A percentile compares a stretch with the other conserved stretches of the same genome.
Conservation (phyloP, 1,140 invertebrate genomes). For the Epicauta chinensis region DNA sequence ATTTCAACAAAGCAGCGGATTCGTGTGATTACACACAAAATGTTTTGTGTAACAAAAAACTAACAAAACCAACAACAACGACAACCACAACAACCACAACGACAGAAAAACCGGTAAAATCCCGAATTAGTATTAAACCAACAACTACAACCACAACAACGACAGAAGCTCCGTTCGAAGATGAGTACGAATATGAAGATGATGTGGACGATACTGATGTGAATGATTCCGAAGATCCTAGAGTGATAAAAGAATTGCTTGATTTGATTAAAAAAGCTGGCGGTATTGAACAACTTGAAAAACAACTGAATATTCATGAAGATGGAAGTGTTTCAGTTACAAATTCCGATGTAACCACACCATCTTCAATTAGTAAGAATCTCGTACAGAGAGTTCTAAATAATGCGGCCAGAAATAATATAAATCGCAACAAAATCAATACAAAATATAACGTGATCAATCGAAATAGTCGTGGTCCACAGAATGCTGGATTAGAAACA, state of each 20-base stretch:
- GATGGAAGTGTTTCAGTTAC: conserved; percentile 36
- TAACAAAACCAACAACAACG: conserved; percentile 45
- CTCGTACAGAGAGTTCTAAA: conserved; percentile 65
- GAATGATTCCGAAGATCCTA: conserved; percentile 58
- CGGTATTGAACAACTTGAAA: conserved; percentile 74
- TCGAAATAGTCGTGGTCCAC: conserved; percentile 59
- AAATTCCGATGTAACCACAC: conserved; percentile 41
- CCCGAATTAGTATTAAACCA: conserved; percentile 39
- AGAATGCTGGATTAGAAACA: conserved; percentile 58
- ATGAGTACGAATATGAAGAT: conserved; percentile 61
- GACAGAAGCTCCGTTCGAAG: conserved; percentile 40
- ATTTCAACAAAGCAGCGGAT: conserved; percentile 85
- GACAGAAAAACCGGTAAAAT: conserved; percentile 42
- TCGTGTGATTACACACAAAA: conserved; percentile 89
- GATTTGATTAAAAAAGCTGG: conserved; percentile 79
- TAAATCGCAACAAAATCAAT: conserved; percentile 12
- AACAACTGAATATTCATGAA: conserved; percentile 60
- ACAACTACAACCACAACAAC: conserved; percentile 39
- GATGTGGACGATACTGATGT: conserved; percentile 40
- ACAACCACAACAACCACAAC: conserved; percentile 44
- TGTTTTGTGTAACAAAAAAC: conserved; percentile 66
- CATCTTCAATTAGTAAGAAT: conserved; percentile 61
- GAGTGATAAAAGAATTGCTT: conserved; percentile 77
- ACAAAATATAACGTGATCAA: conserved; percentile 40
- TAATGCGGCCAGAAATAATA: conserved; percentile 24